Evolutionary conservation across 2,888 invertebrate genomes (phyloP).

Genomic region (Stenolophus ochropezus): DNA sequence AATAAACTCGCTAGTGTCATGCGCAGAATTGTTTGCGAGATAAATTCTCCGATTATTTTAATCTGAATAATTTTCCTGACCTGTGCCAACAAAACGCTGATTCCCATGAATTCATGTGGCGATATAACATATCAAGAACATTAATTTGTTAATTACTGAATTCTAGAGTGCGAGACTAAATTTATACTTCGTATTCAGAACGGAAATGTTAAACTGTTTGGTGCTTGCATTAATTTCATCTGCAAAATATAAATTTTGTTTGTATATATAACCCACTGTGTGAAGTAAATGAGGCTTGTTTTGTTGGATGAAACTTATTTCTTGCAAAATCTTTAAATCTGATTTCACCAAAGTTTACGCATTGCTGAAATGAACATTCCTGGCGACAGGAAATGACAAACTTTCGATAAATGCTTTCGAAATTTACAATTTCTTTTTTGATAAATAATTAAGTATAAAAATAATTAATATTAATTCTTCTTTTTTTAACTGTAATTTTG

Average conservation of each 20-base stretch:
- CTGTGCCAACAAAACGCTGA: slow-evolving; percentile 30
- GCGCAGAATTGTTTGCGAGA: slow-evolving; percentile 28
- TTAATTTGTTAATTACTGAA: slow-evolving; percentile 28
- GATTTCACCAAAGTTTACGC: neutral
- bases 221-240: neutral
- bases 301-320: neutral
- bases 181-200: slow-evolving; percentile 21
- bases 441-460: too few species aligned
- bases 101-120: slow-evolving; percentile 1
- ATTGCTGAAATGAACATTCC: neutral
- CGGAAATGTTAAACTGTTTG: slow-evolving; percentile 37
- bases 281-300: neutral
- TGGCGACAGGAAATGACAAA: neutral
- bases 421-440: too few species aligned
- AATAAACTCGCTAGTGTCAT: neutral
- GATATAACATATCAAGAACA: neutral
- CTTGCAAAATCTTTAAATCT: neutral
- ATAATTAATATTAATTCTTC: too few species aligned
- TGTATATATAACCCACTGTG: neutral
- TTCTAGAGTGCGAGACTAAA: slow-evolving; percentile 14
- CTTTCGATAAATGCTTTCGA: neutral
- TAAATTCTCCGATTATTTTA: neutral
- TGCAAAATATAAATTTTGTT: neutral
- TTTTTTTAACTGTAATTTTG: too few species aligned
- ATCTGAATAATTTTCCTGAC: slow-evolving; percentile 31